Percentiles rank a stretch among this genome's conserved stretches.
Conservation (phyloP, 2,888 invertebrate species). For the Sepiola atlantica region DNA sequence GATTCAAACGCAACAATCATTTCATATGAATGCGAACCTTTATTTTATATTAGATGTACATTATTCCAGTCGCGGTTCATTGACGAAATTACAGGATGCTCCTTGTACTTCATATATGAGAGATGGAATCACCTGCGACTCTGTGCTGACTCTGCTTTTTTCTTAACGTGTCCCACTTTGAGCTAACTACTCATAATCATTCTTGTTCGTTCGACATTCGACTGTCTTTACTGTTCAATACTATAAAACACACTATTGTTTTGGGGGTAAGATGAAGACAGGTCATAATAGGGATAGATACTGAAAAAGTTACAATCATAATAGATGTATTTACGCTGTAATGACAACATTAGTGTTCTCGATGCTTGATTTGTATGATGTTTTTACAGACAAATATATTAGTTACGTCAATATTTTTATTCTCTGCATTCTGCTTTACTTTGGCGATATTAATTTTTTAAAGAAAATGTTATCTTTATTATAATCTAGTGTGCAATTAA, state of each 20-base stretch:
- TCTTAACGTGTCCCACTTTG: background rate
- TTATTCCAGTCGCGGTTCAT: background rate
- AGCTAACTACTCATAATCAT: background rate
- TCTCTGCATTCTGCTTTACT: too few relatives aligned
- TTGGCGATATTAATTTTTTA: too few relatives aligned
- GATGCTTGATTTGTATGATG: too few relatives aligned
- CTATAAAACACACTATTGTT: background rate
- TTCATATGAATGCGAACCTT: background rate
- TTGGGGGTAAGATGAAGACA: background rate
- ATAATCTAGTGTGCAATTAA: too few relatives aligned
- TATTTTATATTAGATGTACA: constrained; percentile 4
- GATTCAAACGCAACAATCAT: background rate
- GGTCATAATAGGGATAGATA: background rate
- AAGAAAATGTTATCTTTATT: too few relatives aligned
- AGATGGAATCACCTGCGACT: background rate
- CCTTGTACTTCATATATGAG: background rate
- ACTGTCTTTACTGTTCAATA: background rate
- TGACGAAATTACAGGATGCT: background rate
- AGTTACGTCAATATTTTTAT: too few relatives aligned
- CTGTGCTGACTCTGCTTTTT: background rate
- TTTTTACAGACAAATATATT: too few relatives aligned
- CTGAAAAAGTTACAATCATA: background rate
- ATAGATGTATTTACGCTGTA: background rate
- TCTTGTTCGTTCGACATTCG: background rate
- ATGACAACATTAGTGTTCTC: too few relatives aligned